phyloP scores from a whole-genome alignment of 2,797 vertebrate species.

The Platyrinchus mystaceus region DNA sequence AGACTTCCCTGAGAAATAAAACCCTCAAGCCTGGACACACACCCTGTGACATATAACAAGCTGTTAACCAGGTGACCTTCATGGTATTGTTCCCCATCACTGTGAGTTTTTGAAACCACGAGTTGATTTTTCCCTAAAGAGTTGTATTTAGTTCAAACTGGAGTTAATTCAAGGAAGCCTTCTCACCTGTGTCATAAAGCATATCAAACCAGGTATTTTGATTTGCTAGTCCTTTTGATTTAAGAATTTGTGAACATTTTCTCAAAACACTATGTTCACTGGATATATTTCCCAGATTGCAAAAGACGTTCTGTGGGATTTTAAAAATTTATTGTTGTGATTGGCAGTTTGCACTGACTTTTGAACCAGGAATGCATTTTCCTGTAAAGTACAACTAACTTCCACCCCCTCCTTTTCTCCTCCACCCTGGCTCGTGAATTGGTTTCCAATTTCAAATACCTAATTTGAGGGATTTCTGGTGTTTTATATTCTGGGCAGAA shows the following conservation, averaged over 20 bases:
- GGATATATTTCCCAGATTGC: not conserved
- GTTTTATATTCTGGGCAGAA: slow-evolving; percentile 1
- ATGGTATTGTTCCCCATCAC: not conserved
- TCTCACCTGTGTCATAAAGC: not conserved
- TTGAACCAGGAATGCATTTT: not conserved
- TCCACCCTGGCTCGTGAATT: not conserved
- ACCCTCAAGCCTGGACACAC: not conserved
- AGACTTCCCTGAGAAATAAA: not conserved
- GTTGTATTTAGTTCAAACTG: not conserved
- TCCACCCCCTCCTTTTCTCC: not conserved
- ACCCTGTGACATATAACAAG: not conserved
- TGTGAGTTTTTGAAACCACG: not conserved
- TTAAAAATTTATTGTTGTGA: not conserved
- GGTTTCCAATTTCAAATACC: slow-evolving; percentile 5
- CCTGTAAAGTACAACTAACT: not conserved
- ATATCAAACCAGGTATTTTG: not conserved
- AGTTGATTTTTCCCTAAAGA: not conserved
- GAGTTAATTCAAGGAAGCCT: not conserved
- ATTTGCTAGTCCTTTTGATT: not conserved
- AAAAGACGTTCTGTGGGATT: not conserved
- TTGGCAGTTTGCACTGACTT: not conserved
- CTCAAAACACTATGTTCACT: not conserved
- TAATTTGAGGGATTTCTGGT: not conserved
- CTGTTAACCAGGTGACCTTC: not conserved
- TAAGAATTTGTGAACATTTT: not conserved